phyloP scores from a whole-genome alignment of 2,888 invertebrate species.

The Drosophila paranaensis region DNA sequence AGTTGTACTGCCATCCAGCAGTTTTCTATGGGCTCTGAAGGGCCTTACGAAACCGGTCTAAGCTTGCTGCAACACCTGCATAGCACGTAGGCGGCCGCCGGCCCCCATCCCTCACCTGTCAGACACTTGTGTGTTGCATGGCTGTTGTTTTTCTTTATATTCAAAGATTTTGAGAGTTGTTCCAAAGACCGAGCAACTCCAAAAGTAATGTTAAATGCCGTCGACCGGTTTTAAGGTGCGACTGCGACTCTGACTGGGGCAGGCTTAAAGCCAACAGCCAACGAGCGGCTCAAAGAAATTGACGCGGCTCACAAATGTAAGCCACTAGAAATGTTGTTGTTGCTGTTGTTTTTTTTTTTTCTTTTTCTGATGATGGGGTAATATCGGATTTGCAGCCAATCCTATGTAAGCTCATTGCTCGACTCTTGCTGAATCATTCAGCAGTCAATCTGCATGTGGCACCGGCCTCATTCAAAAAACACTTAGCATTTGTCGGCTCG shows the following conservation, averaged over 20 bases:
- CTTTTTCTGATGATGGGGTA: slow-evolving; percentile 46
- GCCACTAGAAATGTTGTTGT: slow-evolving; percentile 44
- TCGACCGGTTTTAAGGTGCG: slow-evolving; percentile 75
- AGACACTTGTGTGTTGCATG: slow-evolving; percentile 57
- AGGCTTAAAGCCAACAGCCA: slow-evolving; percentile 21
- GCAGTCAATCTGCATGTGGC: slow-evolving; percentile 31
- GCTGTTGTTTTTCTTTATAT: slow-evolving; percentile 25
- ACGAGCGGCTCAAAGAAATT: slow-evolving; percentile 61
- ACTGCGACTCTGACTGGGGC: slow-evolving; percentile 36
- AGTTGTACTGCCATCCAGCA: slow-evolving; percentile 11
- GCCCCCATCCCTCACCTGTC: slow-evolving; percentile 24
- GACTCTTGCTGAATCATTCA: slow-evolving; percentile 48
- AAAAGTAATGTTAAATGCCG: slow-evolving; percentile 60
- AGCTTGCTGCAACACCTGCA: slow-evolving; percentile 35
- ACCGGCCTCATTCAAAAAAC: slow-evolving; percentile 25
- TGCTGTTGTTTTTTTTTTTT: slow-evolving; percentile 11
- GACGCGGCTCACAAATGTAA: slow-evolving; percentile 45
- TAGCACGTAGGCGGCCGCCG: slow-evolving; percentile 44
- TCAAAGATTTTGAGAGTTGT: slow-evolving; percentile 40
- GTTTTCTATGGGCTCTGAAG: slow-evolving; percentile 48
- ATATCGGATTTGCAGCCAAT: slow-evolving; percentile 52
- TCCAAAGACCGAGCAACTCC: slow-evolving; percentile 27
- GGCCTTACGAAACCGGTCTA: slow-evolving; percentile 69
- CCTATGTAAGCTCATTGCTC: slow-evolving; percentile 53
- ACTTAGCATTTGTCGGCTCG: slow-evolving; percentile 13